These are phyloP conservation scores for Pollenia griseotomentosa DNA, from an alignment of 2,888 invertebrate species.

Conservation along the genomic window DNA sequence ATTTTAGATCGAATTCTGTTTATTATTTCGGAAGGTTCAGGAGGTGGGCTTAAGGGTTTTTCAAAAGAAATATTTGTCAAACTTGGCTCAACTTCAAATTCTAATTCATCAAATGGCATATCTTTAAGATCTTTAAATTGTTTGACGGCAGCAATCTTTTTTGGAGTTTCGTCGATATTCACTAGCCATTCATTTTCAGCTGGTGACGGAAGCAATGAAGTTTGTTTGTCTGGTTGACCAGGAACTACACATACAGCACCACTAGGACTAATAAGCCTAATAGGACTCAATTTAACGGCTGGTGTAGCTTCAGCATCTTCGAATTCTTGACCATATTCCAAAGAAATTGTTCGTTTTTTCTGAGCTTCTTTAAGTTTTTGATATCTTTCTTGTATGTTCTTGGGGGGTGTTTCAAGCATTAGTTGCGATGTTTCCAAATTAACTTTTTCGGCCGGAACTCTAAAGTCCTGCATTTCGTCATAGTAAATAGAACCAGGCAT, in stretches of 20 bases:
- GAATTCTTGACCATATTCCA: neutral
- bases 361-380: conserved; percentile 47
- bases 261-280: conserved; percentile 43
- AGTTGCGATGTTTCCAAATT: conserved; percentile 42
- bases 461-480: conserved; percentile 51
- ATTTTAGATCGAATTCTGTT: conserved; percentile 23
- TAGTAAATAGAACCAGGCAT: neutral
- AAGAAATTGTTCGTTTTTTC: neutral
- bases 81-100: conserved; percentile 53
- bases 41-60: conserved; percentile 48
- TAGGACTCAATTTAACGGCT: conserved; percentile 13
- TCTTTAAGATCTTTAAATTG: conserved; percentile 57
- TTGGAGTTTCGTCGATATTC: conserved; percentile 31
- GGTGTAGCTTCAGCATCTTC: neutral
- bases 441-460: neutral
- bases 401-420: conserved; percentile 49
- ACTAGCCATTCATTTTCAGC: conserved; percentile 11
- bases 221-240: neutral
- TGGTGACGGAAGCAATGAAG: neutral
- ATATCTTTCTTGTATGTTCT: conserved; percentile 42
- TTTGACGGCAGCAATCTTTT: neutral
- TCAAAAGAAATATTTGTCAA: conserved; percentile 53
- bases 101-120: conserved; percentile 66
- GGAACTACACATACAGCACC: neutral
- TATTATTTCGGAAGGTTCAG: conserved; percentile 56